Percentiles rank a stretch among this genome's conserved stretches.
These are phyloP conservation scores for Sarcophaga variegata DNA, from an alignment of 2,888 invertebrate species.

Conservation along the genomic window DNA sequence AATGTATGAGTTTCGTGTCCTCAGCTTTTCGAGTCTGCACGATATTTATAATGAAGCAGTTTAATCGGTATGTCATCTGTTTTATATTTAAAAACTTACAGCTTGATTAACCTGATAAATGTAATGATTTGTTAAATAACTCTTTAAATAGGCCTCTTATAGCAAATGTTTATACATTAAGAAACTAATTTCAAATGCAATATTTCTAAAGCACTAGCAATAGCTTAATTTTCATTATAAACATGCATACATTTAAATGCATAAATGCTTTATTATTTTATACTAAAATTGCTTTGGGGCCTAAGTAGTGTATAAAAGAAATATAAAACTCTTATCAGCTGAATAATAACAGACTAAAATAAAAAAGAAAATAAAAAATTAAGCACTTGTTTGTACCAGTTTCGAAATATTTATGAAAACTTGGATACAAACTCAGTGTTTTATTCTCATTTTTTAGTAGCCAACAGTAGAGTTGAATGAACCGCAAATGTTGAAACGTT, in stretches of 20 bases:
- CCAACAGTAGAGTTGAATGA: not conserved
- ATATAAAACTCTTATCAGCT: not conserved
- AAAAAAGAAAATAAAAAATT: not conserved
- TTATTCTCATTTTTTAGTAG: not conserved
- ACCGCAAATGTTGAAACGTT: not conserved
- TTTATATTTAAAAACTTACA: no score
- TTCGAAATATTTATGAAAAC: not conserved
- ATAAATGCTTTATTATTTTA: not conserved
- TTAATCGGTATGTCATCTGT: no score
- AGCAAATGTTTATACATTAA: no score
- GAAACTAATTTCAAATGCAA: no score
- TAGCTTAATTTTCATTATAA: not conserved
- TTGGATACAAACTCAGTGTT: not conserved
- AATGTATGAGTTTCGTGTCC: no score
- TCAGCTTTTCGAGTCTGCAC: no score
- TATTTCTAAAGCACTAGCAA: no score
- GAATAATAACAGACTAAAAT: not conserved
- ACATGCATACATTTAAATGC: not conserved
- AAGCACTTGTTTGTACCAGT: not conserved
- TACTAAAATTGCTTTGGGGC: not conserved
- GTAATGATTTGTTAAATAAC: no score
- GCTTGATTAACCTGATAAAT: no score
- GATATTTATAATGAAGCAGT: no score
- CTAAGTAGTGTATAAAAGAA: not conserved
- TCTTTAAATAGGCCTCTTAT: no score